Conservation (phyloP, 2,797 vertebrate genomes). For the Ispidina picta region DNA sequence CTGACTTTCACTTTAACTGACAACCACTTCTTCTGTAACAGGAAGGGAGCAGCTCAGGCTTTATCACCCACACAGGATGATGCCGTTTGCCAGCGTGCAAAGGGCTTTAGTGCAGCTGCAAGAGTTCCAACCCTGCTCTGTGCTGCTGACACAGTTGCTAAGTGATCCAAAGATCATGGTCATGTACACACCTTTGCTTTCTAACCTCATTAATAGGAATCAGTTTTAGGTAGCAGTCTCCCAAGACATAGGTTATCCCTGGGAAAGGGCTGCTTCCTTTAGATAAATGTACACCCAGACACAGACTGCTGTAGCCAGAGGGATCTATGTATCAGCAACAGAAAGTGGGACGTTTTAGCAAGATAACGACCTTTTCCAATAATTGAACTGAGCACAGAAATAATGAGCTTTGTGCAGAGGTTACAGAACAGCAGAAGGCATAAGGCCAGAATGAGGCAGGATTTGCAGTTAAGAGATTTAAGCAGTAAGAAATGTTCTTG, state of each 20-base stretch:
- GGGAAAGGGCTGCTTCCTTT: neutral
- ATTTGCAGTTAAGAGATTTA: neutral
- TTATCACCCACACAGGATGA: accelerated
- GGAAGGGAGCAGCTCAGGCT: neutral
- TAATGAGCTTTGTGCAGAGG: neutral
- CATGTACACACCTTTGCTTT: neutral
- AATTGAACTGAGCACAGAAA: neutral
- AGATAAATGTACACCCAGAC: neutral
- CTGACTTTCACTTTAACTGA: neutral
- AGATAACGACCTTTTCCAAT: neutral
- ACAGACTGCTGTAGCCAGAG: neutral
- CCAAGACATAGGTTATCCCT: neutral
- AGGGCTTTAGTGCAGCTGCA: neutral
- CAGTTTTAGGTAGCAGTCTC: neutral
- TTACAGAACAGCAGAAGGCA: neutral
- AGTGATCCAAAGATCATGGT: neutral
- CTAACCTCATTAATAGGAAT: neutral
- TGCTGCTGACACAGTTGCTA: neutral
- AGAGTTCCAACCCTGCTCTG: accelerated
- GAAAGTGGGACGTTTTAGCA: neutral
- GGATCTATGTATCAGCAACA: neutral
- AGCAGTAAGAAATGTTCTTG: neutral
- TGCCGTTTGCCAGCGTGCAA: accelerated
- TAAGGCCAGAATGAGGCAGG: neutral
- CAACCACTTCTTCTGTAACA: neutral